Conservation (phyloP, 1,140 invertebrate species). For the Hycleus phaleratus region DNA sequence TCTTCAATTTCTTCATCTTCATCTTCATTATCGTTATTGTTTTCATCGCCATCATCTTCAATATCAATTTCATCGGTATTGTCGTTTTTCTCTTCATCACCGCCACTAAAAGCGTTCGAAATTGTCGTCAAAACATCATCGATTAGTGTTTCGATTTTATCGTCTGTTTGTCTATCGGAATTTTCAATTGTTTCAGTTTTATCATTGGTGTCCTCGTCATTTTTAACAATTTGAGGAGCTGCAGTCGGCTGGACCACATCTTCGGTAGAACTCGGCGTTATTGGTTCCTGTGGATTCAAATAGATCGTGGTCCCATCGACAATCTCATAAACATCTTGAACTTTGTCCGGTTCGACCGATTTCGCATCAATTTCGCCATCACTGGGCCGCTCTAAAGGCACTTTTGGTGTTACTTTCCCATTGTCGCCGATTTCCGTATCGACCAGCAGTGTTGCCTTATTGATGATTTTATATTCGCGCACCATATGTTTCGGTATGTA, state of each 20-base stretch:
- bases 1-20: constrained; percentile 5
- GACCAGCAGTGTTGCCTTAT: constrained; percentile 41
- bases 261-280: constrained; percentile 17
- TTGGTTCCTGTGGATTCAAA: constrained; percentile 24
- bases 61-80: constrained; percentile 20
- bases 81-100: constrained; percentile 14
- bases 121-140: background rate
- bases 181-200: constrained; percentile 3
- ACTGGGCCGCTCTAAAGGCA: background rate
- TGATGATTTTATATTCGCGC: constrained; percentile 45
- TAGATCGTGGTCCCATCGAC: constrained; percentile 45
- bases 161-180: background rate
- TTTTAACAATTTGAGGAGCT: background rate
- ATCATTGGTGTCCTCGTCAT: background rate
- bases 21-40: constrained; percentile 25
- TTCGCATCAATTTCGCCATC: background rate
- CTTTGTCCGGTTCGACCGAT: constrained; percentile 27
- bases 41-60: constrained; percentile 23
- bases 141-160: constrained; percentile 2
- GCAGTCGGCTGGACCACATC: constrained; percentile 11
- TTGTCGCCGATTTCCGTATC: constrained; percentile 40
- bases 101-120: background rate
- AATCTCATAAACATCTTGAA: constrained; percentile 39
- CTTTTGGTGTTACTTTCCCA: constrained; percentile 9
- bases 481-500: constrained; percentile 52